Base-by-base conservation (phyloP, 2,113 vertebrate species). In the Sterna hirundo region DNA sequence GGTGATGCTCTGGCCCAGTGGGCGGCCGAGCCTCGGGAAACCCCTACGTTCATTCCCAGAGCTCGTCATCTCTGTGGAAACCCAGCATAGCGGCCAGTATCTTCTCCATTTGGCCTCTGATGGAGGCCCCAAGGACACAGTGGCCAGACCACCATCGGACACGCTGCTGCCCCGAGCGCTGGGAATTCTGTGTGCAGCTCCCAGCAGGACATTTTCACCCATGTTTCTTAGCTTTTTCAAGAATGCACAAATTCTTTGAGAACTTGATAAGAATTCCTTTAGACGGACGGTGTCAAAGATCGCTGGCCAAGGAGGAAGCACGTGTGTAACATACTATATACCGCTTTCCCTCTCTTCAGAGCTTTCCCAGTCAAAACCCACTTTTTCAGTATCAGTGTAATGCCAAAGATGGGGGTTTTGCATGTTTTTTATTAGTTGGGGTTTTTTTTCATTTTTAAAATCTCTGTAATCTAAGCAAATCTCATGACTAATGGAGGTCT, bases 171-270 rank as follows among this genome's bases (percentile, higher is more conserved):
- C 17, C 11, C 71, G n/a, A 3, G 6, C 5, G 75, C 52, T 2
- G 64, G 3, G 17, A 2, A 2, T 14, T 1, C 42, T 5, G 21
- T 17, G 0, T 1, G 23, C 27, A 4, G 15, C 15, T 5, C 0
- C 27, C 46, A 0, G 3, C 0, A 1, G 34, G 30, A 11, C 4
- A 10, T 1, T 1, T 7, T 2, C 65, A 5, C 52, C 2, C 4
- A 0, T 3, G 57, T 7, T 11, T 5, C 46, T 1, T 8, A 3
- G 65, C 13, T 30, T 11, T 8, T 11, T 6, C 10, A 40, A 4
- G 14, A 17, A 13, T 3, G 49, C 16, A 4, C 0, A 5, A 12
- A 5, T n/a, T 15, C 14, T 54, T 5, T 4, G 22, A 47, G 46
- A 27, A 21, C 15, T 65, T 9, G 14, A 5, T 27, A 4, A 11